Base-by-base conservation (phyloP, 2,797 vertebrate species). In the Chelon auratus region DNA sequence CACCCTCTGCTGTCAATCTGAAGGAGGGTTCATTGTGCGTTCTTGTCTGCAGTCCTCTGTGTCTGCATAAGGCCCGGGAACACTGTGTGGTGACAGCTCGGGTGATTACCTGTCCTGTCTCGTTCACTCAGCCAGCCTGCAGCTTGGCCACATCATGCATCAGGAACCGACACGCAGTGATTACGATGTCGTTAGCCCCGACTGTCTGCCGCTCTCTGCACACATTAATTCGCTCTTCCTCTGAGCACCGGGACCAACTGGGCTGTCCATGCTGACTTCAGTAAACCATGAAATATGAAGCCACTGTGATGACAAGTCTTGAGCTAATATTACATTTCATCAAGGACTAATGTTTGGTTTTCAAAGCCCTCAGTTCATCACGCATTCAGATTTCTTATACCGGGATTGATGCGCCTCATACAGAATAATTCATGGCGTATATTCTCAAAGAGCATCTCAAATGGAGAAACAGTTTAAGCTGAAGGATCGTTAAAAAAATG, bases 81-180 rank as follows among this genome's bases (percentile, higher is more conserved):
- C 81, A 69, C 70, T 73, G 65, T 73, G 84, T 75, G 80, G 82
- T 87, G 87, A 92, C 87, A 85, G 85, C 84, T 84, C 45, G 62
- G 82, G 85, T 89, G 89, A 93, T 93, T 91, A 91, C 90, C 91
- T 92, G 84, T 86, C 88, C 82, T 72, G 82, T 89, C 84, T 88
- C 81, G 78, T 89, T 89, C 84, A 75, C 58, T 86, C 77, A 88
- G 80, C 76, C 39, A 53, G 80, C 81, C 82, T 72, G 80, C 89
- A 84, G 89, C 84, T 83, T 80, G 87, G 76, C 89, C 84, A 82
- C 82, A 81, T 87, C 90, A 80, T 85, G 87, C 83, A 75, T 87
- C 78, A 89, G 83, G 87, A 91, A 79, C 65, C 89, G 93, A 91
- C 92, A 91, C 80, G 9, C 59, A 53, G 83, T 80, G 86, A 90